A percentile compares a stretch with the other conserved stretches of the same genome.
Evolutionary conservation across 2,797 vertebrate species (phyloP).

Genomic region (Clarias fuscus): DNA sequence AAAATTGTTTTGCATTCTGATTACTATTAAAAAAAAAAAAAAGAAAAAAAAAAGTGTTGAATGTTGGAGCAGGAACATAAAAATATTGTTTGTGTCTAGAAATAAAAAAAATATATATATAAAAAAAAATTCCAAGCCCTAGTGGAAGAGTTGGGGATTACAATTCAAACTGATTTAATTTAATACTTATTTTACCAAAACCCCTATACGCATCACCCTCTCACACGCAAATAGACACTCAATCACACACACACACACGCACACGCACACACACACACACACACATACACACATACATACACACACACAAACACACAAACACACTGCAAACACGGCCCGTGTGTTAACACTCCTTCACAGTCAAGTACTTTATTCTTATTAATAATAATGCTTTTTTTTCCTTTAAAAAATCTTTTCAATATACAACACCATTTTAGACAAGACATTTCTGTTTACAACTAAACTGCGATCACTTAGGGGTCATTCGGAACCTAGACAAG

Average conservation of each 20-base stretch:
- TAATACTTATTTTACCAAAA: neutral
- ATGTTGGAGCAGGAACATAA: neutral
- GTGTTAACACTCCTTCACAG: slow-evolving; percentile 62
- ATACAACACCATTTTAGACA: slow-evolving; percentile 68
- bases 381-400: slow-evolving; percentile 60
- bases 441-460: slow-evolving; percentile 67
- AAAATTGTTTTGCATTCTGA: neutral
- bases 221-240: neutral
- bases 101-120: neutral
- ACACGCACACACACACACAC: too few relatives aligned
- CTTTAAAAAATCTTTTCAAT: slow-evolving; percentile 67
- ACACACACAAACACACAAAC: neutral
- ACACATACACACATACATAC: too few relatives aligned
- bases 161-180: neutral
- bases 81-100: neutral
- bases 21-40: too few relatives aligned
- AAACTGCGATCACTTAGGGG: slow-evolving; percentile 62
- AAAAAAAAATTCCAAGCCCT: neutral
- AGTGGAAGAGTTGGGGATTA: neutral
- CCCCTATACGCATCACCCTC: neutral
- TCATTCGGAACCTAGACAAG: slow-evolving; percentile 62
- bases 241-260: neutral
- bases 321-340: neutral
- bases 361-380: slow-evolving; percentile 69
- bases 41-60: neutral